Evolutionary conservation across 2,797 vertebrate species (phyloP), one percentile per base, ranked within the genome.

Genomic region (Psittacula derbiana): DNA sequence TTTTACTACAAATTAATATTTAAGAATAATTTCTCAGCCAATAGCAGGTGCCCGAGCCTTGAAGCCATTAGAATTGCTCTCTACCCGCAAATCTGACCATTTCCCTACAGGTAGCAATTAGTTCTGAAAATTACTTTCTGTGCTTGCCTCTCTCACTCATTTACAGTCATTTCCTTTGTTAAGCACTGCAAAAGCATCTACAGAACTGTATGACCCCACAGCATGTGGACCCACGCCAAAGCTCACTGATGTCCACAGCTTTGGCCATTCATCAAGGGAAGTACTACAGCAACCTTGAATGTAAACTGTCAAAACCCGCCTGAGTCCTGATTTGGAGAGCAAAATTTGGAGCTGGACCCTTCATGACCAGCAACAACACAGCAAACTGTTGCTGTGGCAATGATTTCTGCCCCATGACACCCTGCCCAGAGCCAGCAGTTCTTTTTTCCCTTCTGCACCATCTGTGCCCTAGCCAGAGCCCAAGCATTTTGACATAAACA

Each of bases 401-500:
- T 0, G 8, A 36, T 41, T 88, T 41, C 61, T 61, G 40, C 27
- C 31, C 23, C 0, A 0, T 1, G 4, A 17, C 30, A 21, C 44
- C 36, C 52, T 60, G 44, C 10, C 43, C 4, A 12, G 31, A 81
- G 38, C 12, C 16, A 58, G 46, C 17, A 73, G 18, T 52, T 65
- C 43, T 24, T 84, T 52, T 41, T 84, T 72, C 40, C 27, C 11
- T 40, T 50, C n/a, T 21, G 38, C 38, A 75, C 40, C 28, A 66
- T 2, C 50, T 1, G 0, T 41, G 33, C 10, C 55, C 43, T 58
- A n/a, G 20, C n/a, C 69, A 55, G 47, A 80, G 40, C 41, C 27
- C 43, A 69, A 58, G n/a, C 4, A 18, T 65, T 66, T 55, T 18
- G 8, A 18, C 17, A 28, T 6, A 52, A 86, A 58, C 24, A 27